Evolutionary conservation across 2,797 vertebrate species (phyloP).

Genomic region (Streptopelia turtur): DNA sequence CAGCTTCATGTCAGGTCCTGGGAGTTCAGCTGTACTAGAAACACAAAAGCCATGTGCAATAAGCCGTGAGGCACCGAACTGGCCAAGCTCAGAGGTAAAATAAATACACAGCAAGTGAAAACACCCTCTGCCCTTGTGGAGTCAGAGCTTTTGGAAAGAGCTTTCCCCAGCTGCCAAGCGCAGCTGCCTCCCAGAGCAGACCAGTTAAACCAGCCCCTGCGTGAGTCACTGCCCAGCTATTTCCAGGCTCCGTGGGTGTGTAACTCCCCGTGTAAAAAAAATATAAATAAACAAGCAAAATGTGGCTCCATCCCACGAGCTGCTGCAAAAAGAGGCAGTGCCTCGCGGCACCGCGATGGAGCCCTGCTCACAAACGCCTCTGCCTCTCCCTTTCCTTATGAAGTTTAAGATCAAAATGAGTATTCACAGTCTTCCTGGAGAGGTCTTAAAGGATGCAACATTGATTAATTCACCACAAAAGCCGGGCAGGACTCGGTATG

Average conservation of each 20-base stretch:
- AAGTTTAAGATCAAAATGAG: not conserved
- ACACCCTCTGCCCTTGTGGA: not conserved
- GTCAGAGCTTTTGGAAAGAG: not conserved
- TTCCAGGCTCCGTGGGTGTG: slow-evolving; percentile 45
- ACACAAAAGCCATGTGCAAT: not conserved
- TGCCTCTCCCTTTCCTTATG: not conserved
- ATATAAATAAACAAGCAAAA: slow-evolving; percentile 38
- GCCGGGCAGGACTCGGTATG: not conserved
- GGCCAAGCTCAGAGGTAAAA: not conserved
- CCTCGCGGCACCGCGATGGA: rapidly evolving
- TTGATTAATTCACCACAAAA: rapidly evolving
- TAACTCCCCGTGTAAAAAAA: not conserved
- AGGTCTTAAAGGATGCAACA: not conserved
- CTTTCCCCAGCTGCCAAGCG: not conserved
- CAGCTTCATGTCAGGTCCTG: not conserved
- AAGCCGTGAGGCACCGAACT: rapidly evolving
- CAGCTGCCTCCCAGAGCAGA: not conserved
- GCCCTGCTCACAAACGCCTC: not conserved
- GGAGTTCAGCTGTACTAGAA: not conserved
- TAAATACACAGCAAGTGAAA: not conserved
- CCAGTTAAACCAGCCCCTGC: not conserved
- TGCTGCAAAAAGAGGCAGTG: not conserved
- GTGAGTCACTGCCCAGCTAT: slow-evolving; percentile 65
- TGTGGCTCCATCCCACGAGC: not conserved
- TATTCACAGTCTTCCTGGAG: not conserved